Evolutionary conservation across 2,888 invertebrate genomes (phyloP), one percentile per base, ranked within the genome.

Genomic region (Caprella mutica): DNA sequence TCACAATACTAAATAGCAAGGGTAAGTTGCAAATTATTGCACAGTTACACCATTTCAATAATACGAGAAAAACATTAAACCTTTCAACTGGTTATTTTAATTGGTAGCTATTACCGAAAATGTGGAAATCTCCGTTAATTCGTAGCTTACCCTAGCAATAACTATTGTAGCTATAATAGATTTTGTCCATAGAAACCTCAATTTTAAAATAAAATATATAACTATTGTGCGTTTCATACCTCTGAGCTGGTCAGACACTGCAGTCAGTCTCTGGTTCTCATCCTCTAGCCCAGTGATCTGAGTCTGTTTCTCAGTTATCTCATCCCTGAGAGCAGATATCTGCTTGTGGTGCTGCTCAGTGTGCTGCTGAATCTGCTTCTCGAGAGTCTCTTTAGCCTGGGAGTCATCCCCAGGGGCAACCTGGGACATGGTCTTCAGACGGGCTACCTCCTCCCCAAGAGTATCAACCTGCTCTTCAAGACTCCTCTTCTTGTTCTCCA

Each of bases 381-480:
- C 93, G 66, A 94, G 80, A 8, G 59, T 54, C 2, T 63, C 63
- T 40, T 59, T 63, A 19, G 58, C 26, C 5, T 59, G 59, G n/a
- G 59, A 59, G 39, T 59, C 63, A 38, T 59, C 58, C 9, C 29
- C 54, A 24, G 44, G 56, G 67, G 93, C 91, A 56, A 86, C 83
- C 71, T 91, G 84, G 6, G 67, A 67, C 56, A 62, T 57, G 35
- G 81, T 80, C 70, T 85, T 91, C 56, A 96, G 76, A 68, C 92
- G 86, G 29, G 94, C 91, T 72, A 91, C 89, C 72, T 96, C 93
- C 72, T 96, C 96, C 61, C 90, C 83, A 67, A 96, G 76, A 0
- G 85, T 81, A 71, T 97, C 97, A 8, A 96, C 85, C 63, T 86
- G 85, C 72, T 96, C 94, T 73, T 97, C 96, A 57, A 97, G 78